Base-by-base conservation (phyloP, 2,113 vertebrate genomes). In the Epinephelus lanceolatus region DNA sequence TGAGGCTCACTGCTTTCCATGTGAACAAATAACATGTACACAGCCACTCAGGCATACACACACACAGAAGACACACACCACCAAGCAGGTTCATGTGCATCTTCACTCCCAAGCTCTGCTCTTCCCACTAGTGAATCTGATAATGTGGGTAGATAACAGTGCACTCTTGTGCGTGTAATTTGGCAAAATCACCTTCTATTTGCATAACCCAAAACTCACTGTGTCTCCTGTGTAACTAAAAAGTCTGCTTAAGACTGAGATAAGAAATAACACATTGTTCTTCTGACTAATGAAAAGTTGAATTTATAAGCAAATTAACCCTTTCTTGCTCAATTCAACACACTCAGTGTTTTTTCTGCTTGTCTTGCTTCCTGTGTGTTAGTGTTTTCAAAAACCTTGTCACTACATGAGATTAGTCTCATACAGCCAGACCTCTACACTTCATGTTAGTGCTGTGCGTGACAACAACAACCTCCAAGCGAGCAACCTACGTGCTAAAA, bases 1-100 rank as follows among this genome's bases (percentile, higher is more conserved):
- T 72, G 63, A 63, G 45, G 68, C 63, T 7, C 17, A 37, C 49
- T 75, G 21, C 51, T 69, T 91, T 84, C 86, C 76, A 75, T 68
- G 51, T 21, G 23, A 76, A 89, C 63, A 90, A 88, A 90, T 71
- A 68, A 65, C 57, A 78, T 66, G 53, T 61, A 52, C 59, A 9
- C 14, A 71, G 75, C 63, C n/a, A 59, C 67, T 80, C 71, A 23
- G 72, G 65, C 72, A 80, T 51, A 63, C 55, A 18, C 21, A 52
- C 37, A 65, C 10, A 52, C 53, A 14, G 49, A 10, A 67, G 30
- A 42, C 30, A 55, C 59, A 71, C 10, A 10, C 47, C n/a, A 37
- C n/a, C 30, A 60, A 8, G 21, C 40, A 57, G 30, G 51, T 75
- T 62, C 11, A 47, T 81, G 65, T 70, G 51, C 42, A n/a, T 57